phyloP scores from a whole-genome alignment of 53 echinoderm and acorn worm genomes.

The Echinarachnius parma region DNA sequence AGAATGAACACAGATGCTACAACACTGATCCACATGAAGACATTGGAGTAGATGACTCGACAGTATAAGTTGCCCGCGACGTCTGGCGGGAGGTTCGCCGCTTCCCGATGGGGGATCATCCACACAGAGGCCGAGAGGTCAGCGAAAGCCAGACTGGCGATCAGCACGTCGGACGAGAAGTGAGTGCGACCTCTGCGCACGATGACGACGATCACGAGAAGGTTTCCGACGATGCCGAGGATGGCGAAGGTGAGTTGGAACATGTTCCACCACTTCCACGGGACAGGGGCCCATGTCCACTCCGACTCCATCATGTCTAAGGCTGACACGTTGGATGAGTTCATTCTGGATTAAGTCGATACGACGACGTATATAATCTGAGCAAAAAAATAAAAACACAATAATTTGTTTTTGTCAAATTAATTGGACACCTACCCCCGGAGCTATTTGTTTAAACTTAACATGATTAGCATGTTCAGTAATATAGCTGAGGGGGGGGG shows the following conservation, averaged over 20 bases:
- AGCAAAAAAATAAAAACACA: too few relatives aligned
- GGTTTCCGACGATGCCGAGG: slow-evolving; percentile 24
- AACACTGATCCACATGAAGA: slow-evolving; percentile 20
- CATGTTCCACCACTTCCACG: slow-evolving; percentile 30
- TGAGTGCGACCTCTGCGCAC: neutral
- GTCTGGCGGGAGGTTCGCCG: neutral
- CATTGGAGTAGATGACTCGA: slow-evolving; percentile 4
- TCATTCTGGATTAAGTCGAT: too few relatives aligned
- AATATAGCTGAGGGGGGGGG: too few relatives aligned
- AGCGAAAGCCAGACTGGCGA: slow-evolving; percentile 14
- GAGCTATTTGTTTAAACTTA: too few relatives aligned
- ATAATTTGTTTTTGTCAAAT: too few relatives aligned
- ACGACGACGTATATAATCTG: too few relatives aligned
- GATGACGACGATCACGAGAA: slow-evolving; percentile 20
- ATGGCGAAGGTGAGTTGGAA: slow-evolving; percentile 12
- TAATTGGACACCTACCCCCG: too few relatives aligned
- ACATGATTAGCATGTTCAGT: too few relatives aligned
- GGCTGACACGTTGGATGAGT: too few relatives aligned
- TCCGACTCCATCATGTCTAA: too few relatives aligned
- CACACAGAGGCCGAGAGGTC: slow-evolving; percentile 24
- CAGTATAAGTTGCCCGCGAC: slow-evolving; percentile 23
- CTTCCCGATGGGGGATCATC: slow-evolving; percentile 12
- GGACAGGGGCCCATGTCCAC: neutral
- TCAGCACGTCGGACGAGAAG: slow-evolving; percentile 10
- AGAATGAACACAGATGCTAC: slow-evolving; percentile 35